These are phyloP conservation scores for Papilio dardanus DNA, from an alignment of 1,140 invertebrate species.

Conservation along the genomic window DNA sequence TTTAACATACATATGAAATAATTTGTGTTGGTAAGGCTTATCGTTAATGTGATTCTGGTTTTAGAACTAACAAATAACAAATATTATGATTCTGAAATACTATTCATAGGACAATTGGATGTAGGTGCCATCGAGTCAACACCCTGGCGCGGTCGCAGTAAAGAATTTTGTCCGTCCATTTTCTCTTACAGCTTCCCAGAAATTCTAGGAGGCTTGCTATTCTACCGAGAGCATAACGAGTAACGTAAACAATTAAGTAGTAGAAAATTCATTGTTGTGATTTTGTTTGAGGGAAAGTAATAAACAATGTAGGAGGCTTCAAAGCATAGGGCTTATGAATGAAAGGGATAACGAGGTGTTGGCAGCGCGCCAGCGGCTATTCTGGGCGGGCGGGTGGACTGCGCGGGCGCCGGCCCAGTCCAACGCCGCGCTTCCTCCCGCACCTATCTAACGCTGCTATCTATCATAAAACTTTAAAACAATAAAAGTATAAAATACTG, in stretches of 20 bases:
- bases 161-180: background rate
- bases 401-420: conserved; percentile 71
- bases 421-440: conserved; percentile 59
- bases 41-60: no score
- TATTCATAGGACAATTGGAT: no score
- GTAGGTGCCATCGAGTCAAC: background rate
- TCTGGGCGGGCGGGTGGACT: conserved; percentile 69
- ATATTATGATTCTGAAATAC: no score
- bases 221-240: background rate
- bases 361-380: conserved; percentile 70
- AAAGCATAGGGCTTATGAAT: conserved; percentile 70
- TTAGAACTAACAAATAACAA: no score
- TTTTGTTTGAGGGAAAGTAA: background rate
- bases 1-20: conserved; percentile 5
- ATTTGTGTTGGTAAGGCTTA: no score
- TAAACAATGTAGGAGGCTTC: conserved; percentile 17
- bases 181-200: background rate
- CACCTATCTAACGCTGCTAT: conserved; percentile 43
- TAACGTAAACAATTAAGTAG: background rate
- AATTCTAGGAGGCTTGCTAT: background rate
- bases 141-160: background rate
- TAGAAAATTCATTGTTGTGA: background rate
- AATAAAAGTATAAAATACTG: background rate
- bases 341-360: conserved; percentile 56
- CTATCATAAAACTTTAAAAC: conserved; percentile 9